Base-by-base conservation (phyloP, 2,888 invertebrate species). In the Eulithis testata region DNA sequence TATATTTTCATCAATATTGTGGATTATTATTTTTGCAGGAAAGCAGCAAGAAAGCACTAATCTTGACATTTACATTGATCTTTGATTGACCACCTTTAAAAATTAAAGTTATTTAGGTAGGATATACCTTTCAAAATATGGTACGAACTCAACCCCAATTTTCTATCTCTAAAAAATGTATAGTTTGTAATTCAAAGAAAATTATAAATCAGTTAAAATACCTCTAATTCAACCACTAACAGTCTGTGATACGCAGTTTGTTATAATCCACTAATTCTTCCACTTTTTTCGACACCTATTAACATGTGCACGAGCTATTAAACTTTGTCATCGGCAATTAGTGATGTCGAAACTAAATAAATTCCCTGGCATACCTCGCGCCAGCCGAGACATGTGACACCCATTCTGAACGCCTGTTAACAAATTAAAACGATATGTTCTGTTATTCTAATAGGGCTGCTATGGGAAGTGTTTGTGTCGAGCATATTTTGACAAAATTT, bases 401-500 rank as follows among this genome's bases (percentile, higher is more conserved):
- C 85, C 86, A 91, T 92, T 90, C 85, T 82, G 79, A 79, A 86
- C 87, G 91, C 85, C 85, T 89, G 91, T 92, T 92, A 92, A 92
- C 92, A 92, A 93, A 93, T 93, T 91, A 90, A 86, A 85, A 82
- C 89, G 86, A 91, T 92, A 90, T 88, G 90, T 91, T 89, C 91
- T 93, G 91, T 93, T 92, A 91, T 91, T 91, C 89, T 92, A 92
- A 91, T 90, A 87, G 89, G 85, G 88, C 79, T 81, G 76, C 78
- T 85, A 88, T 89, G 90, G 91, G 91, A 91, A 90, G 90, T 91
- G 90, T 90, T 90, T 88, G 84, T 83, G 87, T 89, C 86, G 80
- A 87, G 89, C 85, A 88, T 93, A 93, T 92, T 93, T 93, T 93
- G 93, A 93, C 91, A 85, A 91, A 90, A 93, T 93, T 93, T 93